Conservation (phyloP, 2,797 vertebrate species). For the Sebastes steindachneri region DNA sequence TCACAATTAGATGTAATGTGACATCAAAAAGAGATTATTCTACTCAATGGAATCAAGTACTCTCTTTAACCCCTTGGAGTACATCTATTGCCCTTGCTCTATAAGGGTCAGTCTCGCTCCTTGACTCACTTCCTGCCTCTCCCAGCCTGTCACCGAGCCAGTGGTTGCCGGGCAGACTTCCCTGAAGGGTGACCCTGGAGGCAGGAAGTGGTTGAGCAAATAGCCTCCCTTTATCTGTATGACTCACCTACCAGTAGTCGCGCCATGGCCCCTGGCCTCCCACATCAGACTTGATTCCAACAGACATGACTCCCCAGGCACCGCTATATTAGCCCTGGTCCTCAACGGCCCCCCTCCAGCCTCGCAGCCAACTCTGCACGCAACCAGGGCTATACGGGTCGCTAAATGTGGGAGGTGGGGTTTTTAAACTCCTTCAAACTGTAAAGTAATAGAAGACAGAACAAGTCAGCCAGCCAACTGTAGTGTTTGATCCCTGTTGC, state of each 20-base stretch:
- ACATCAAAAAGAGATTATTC: background rate
- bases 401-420: conserved; percentile 32
- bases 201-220: conserved; percentile 55
- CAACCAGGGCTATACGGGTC: conserved; percentile 29
- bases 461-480: background rate
- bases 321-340: conserved; percentile 44
- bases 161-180: conserved; percentile 59
- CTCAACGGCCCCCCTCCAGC: conserved; percentile 21
- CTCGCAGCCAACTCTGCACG: conserved; percentile 27
- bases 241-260: conserved; percentile 67
- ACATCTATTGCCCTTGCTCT: background rate
- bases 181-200: conserved; percentile 42
- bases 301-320: conserved; percentile 64
- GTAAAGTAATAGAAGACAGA: conserved; percentile 3
- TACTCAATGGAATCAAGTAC: background rate
- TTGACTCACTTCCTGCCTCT: conserved; percentile 11
- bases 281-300: conserved; percentile 71
- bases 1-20: background rate
- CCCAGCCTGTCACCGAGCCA: background rate
- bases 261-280: conserved; percentile 47
- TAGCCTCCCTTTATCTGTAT: conserved; percentile 48
- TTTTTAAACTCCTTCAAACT: conserved; percentile 20
- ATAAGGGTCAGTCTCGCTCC: conserved; percentile 19
- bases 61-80: background rate
- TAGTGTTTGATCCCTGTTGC: background rate